phyloP scores from a whole-genome alignment of 2,797 vertebrate genomes.

The Mionectes olivaceus region DNA sequence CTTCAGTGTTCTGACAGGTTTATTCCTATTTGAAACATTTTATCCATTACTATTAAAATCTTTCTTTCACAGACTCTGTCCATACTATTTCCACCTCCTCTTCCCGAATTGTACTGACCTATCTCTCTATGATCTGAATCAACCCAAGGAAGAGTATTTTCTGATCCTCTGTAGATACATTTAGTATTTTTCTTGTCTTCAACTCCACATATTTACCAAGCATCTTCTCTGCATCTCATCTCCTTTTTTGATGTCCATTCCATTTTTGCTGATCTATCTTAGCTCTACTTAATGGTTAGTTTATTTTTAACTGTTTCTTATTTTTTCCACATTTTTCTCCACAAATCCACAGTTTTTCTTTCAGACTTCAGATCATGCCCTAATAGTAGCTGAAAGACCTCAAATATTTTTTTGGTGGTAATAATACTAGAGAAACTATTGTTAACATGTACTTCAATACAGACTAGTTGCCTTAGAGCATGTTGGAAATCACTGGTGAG shows the following conservation, averaged over 20 bases:
- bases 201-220: not conserved
- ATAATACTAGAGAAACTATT: not conserved
- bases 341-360: not conserved
- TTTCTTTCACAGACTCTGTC: not conserved
- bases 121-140: not conserved
- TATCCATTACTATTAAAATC: not conserved
- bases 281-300: not conserved
- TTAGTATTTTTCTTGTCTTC: not conserved
- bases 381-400: not conserved
- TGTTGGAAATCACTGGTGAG: not conserved
- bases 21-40: not conserved
- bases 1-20: not conserved
- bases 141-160: accelerated
- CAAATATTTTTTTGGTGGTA: not conserved
- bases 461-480: not conserved
- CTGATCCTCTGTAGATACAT: not conserved
- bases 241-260: not conserved
- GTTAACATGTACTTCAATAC: not conserved
- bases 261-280: not conserved
- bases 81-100: not conserved
- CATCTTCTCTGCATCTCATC: not conserved
- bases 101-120: not conserved
- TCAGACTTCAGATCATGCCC: not conserved
- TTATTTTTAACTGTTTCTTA: not conserved
- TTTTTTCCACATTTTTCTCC: not conserved